phyloP scores from a whole-genome alignment of 2,888 invertebrate genomes.

The Xanthorhoe spadicearia region DNA sequence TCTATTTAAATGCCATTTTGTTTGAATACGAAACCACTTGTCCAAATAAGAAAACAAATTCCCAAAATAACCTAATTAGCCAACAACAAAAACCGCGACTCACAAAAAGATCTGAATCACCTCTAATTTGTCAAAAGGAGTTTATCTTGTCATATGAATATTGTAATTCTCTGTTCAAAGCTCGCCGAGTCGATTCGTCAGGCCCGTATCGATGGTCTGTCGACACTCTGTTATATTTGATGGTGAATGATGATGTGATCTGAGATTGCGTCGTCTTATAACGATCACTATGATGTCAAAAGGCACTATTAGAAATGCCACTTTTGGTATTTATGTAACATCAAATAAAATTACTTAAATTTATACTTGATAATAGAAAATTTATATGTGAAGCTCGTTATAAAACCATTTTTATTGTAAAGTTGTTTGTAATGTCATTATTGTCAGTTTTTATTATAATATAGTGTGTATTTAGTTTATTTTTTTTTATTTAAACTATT shows the following conservation, averaged over 20 bases:
- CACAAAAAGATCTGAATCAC: constrained; percentile 45
- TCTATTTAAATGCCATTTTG: not conserved
- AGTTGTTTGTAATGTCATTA: not conserved
- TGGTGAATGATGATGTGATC: constrained; percentile 64
- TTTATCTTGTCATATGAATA: constrained; percentile 63
- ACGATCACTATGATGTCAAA: constrained; percentile 14
- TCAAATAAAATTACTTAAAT: not conserved
- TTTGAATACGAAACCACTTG: not conserved
- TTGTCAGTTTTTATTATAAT: not conserved
- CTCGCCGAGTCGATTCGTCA: constrained; percentile 62
- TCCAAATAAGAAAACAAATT: not conserved
- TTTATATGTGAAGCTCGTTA: not conserved
- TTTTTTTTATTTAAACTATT: too few relatives aligned
- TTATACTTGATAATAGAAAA: not conserved
- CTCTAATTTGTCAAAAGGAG: constrained; percentile 61
- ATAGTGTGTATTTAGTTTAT: not conserved
- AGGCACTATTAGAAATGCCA: constrained; percentile 6
- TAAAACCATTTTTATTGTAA: not conserved
- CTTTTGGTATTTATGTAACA: not conserved
- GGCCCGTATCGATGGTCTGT: constrained; percentile 66
- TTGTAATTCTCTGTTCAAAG: constrained; percentile 61
- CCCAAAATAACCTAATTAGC: constrained; percentile 17
- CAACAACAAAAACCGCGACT: constrained; percentile 4
- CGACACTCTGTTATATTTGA: constrained; percentile 70
- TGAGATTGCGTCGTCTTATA: constrained; percentile 39